Base-by-base conservation (phyloP, 2,113 vertebrate genomes). In the Carettochelys insculpta region DNA sequence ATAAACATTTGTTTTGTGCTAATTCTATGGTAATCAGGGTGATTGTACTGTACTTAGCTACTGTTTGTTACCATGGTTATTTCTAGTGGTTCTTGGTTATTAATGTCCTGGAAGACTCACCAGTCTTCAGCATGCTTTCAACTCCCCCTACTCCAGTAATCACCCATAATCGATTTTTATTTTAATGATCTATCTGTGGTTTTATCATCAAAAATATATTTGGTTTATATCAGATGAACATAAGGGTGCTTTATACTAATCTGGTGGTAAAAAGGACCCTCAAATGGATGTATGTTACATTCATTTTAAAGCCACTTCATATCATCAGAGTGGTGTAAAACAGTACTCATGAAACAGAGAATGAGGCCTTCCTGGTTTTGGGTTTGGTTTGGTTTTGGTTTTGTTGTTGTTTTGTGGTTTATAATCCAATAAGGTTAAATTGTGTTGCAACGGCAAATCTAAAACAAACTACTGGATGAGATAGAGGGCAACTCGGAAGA, bases 1-100 rank as follows among this genome's bases (percentile, higher is more conserved):
- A 98, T 97, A 97, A 98, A 98, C 98, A 97, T 98, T 98, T 97
- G 97, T 97, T 98, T 97, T 97, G 97, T 97, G 95, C 82, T 98
- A 97, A 98, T 98, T 98, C 98, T 97, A 94, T 97, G 96, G 96
- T 98, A 97, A 98, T 98, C 97, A 98, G 96, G 93, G 95, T 97
- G 96, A 98, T 98, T 98, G 97, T 97, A 96, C 97, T 97, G 96
- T 97, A 97, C 96, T 97, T 97, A 96, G 92, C 94, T 93, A 85
- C 95, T 96, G 94, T 93, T 85, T 95, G 97, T 98, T 98, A 97
- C 97, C 97, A 98, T 98, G 97, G 98, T 97, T 97, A 98, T 98
- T 93, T 94, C 95, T 97, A 97, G 97, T 96, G 94, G 95, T 95
- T 94, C 94, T 96, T 92, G 96, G 95, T 97, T 98, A 97, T 97